phyloP scores from a whole-genome alignment of 2,113 vertebrate species.

The Stigmatopora nigra region DNA sequence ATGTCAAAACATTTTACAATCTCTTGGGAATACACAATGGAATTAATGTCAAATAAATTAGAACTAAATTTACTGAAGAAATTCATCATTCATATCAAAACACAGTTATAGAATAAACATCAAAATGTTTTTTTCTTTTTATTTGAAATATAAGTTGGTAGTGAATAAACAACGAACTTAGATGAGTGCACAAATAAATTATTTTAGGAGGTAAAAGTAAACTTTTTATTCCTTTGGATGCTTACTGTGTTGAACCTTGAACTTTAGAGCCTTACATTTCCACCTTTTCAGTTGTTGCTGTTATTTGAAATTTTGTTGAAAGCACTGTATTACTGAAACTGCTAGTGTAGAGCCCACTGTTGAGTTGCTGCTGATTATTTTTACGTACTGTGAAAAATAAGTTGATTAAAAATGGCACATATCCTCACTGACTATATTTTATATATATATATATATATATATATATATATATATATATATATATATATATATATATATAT shows the following conservation, averaged over 20 bases:
- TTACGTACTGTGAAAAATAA: conserved; percentile 12
- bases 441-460: too few relatives aligned
- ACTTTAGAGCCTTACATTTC: background rate
- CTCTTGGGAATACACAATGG: too few relatives aligned
- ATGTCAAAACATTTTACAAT: too few relatives aligned
- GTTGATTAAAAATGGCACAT: background rate
- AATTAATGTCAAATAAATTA: too few relatives aligned
- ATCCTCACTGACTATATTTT: background rate
- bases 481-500: too few relatives aligned
- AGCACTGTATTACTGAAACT: background rate
- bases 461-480: too few relatives aligned
- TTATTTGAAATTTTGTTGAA: background rate
- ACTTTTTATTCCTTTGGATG: too few relatives aligned
- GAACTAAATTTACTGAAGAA: too few relatives aligned
- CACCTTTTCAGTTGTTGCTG: background rate
- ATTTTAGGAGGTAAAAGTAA: too few relatives aligned
- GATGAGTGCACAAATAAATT: background rate
- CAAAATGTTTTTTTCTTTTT: background rate
- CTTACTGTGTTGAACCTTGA: background rate
- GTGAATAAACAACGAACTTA: background rate
- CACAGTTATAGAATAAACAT: background rate
- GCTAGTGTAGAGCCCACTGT: background rate
- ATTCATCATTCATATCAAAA: too few relatives aligned
- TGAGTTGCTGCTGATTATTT: conserved; percentile 9
- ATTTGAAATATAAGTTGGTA: background rate